phyloP scores from a whole-genome alignment of 2,888 invertebrate species.

The Glyphotaelius pellucidus region DNA sequence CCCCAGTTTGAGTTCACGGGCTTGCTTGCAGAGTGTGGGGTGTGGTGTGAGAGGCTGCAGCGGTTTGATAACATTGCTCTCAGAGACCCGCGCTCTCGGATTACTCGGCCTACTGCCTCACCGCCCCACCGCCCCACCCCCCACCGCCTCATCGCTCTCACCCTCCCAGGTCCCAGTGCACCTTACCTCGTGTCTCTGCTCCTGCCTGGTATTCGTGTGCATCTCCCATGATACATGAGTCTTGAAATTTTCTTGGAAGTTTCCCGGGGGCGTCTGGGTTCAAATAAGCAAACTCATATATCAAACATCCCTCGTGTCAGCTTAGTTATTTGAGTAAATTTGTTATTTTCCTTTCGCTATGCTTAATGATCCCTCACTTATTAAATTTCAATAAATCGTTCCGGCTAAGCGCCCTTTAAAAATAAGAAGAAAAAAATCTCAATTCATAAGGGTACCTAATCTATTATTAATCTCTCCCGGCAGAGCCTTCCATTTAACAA shows the following conservation, averaged over 20 bases:
- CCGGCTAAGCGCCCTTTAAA: background rate
- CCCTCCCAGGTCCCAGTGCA: background rate
- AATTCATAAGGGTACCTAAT: background rate
- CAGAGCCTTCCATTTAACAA: background rate
- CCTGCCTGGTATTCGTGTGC: background rate
- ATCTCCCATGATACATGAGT: background rate
- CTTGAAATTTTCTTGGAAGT: constrained; percentile 16
- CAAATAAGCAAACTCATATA: constrained; percentile 14
- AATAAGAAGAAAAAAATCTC: background rate
- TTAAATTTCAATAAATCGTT: constrained; percentile 2
- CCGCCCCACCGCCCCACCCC: background rate
- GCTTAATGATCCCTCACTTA: background rate
- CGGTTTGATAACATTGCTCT: constrained; percentile 33
- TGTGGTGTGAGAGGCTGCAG: constrained; percentile 8
- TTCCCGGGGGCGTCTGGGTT: constrained; percentile 6
- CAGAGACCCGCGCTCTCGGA: constrained; percentile 31
- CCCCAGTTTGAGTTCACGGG: background rate
- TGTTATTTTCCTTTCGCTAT: background rate
- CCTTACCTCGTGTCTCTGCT: background rate
- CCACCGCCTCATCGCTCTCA: background rate
- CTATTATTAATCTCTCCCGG: background rate
- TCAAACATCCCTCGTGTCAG: background rate
- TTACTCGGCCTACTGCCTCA: constrained; percentile 37
- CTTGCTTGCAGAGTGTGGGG: background rate
- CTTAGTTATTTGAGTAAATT: background rate